phyloP scores from a whole-genome alignment of 2,113 vertebrate species.

The Aphelocoma coerulescens region DNA sequence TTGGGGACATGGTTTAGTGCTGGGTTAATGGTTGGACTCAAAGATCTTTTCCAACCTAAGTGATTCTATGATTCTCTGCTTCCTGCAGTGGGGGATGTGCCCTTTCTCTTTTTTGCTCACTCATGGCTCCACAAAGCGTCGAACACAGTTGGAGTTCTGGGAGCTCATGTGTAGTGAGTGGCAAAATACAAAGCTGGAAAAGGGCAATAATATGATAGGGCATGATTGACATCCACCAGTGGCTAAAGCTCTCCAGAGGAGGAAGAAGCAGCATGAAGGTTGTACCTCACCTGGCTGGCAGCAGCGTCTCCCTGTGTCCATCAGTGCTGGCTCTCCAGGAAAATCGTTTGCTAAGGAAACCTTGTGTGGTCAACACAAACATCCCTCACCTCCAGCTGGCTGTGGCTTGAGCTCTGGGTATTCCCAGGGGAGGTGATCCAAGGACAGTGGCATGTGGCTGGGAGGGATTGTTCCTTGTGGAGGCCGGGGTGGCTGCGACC shows the following conservation, averaged over 20 bases:
- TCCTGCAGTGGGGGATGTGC: background rate
- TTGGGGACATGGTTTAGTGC: background rate
- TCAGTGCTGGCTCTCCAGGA: background rate
- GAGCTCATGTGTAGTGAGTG: background rate
- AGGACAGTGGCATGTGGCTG: accelerated
- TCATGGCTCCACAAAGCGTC: accelerated
- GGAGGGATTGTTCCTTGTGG: accelerated
- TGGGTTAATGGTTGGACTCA: background rate
- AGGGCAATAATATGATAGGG: background rate
- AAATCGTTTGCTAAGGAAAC: background rate
- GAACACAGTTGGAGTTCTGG: background rate
- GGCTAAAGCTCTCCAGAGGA: background rate
- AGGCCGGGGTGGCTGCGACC: background rate
- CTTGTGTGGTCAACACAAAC: background rate
- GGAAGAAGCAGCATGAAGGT: background rate
- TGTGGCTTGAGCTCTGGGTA: background rate
- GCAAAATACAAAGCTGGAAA: background rate
- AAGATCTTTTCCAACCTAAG: background rate
- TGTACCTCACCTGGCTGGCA: background rate
- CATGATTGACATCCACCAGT: background rate
- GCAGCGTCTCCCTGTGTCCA: accelerated
- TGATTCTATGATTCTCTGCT: background rate
- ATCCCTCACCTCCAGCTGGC: background rate
- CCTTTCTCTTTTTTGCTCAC: background rate
- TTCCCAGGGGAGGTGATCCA: background rate